A percentile compares a stretch with the other conserved stretches of the same genome.
These are phyloP conservation scores for Rissa tridactyla DNA, from an alignment of 2,113 vertebrate genomes.

Conservation along the genomic window DNA sequence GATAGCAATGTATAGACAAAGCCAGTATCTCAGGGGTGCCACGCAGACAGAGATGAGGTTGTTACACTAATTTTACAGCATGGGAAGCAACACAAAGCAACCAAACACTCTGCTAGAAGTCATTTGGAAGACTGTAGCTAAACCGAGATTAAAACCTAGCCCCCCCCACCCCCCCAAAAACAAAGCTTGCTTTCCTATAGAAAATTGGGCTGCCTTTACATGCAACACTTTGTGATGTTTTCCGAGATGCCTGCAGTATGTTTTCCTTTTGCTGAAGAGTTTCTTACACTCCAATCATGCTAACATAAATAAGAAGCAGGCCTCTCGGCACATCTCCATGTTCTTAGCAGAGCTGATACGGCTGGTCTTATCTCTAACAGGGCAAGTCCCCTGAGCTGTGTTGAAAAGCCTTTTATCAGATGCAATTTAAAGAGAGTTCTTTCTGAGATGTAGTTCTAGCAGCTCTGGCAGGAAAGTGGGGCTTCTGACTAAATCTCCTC, in stretches of 20 bases:
- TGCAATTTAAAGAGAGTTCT: background rate
- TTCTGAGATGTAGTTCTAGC: background rate
- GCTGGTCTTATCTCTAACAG: conserved; percentile 32
- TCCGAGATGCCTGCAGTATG: background rate
- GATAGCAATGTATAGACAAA: background rate
- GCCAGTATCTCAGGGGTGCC: background rate
- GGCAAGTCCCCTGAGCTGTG: conserved; percentile 40
- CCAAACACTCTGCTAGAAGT: background rate
- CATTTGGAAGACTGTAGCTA: background rate
- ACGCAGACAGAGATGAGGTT: background rate
- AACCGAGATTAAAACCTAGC: background rate
- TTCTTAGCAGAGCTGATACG: conserved; percentile 45
- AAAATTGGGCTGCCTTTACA: background rate
- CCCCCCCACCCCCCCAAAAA: rapidly evolving
- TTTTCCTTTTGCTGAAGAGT: background rate
- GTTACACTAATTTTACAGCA: background rate
- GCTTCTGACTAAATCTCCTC: conserved; percentile 28
- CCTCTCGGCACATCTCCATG: conserved; percentile 37
- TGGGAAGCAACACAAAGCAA: background rate
- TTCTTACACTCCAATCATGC: background rate
- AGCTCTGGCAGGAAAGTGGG: conserved; percentile 11
- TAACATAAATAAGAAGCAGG: conserved; percentile 33
- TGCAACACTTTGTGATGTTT: background rate
- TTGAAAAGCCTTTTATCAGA: conserved; percentile 65
- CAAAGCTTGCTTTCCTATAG: rapidly evolving